phyloP scores from a whole-genome alignment of 2,113 vertebrate species.

The Scortum barcoo region DNA sequence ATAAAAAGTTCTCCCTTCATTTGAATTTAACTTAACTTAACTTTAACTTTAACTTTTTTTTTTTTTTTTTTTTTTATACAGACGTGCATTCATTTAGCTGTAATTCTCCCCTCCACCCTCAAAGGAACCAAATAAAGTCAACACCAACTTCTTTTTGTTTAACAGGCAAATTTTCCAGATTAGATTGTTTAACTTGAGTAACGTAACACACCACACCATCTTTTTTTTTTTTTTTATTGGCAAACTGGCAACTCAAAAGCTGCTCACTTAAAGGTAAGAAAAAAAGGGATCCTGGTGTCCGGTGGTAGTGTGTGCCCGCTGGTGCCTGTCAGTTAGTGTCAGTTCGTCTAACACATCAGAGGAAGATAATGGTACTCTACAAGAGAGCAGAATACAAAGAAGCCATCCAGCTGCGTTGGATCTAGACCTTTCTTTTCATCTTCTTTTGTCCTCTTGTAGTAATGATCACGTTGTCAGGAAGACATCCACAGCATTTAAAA shows the following conservation, averaged over 20 bases:
- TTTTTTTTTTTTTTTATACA: too few species aligned
- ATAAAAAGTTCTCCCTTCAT: not conserved
- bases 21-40: too few species aligned
- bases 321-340: slow-evolving; percentile 53
- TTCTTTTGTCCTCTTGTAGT: not conserved
- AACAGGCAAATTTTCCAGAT: slow-evolving; percentile 25
- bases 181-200: slow-evolving; percentile 38
- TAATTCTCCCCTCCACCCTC: not conserved
- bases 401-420: slow-evolving; percentile 10
- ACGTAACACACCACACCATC: slow-evolving; percentile 15
- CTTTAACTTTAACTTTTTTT: too few species aligned
- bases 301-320: slow-evolving; percentile 22
- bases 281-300: slow-evolving; percentile 21
- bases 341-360: slow-evolving; percentile 32
- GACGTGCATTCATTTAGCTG: not conserved
- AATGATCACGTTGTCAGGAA: not conserved
- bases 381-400: slow-evolving; percentile 25
- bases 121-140: slow-evolving; percentile 28
- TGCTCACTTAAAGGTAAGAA: slow-evolving; percentile 27
- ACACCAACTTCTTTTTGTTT: slow-evolving; percentile 19
- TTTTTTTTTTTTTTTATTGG: too few species aligned
- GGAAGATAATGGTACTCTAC: slow-evolving; percentile 12
- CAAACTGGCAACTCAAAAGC: slow-evolving; percentile 36
- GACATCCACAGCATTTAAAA: not conserved
- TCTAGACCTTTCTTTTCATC: not conserved